Conservation (phyloP, 1,140 invertebrate genomes). For the Heliconius melpomene region DNA sequence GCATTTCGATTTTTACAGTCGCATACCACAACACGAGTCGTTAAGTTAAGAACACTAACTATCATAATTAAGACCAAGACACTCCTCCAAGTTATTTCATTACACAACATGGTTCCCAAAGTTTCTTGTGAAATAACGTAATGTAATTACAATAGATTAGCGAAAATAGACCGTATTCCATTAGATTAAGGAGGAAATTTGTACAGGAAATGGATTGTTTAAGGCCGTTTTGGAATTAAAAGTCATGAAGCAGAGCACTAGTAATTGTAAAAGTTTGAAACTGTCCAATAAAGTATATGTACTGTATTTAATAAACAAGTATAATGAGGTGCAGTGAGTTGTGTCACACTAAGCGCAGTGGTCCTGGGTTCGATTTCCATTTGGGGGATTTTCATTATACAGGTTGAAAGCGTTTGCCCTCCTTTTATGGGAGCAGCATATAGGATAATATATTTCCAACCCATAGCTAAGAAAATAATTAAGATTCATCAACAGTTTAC, state of each 20-base stretch:
- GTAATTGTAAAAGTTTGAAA: constrained; percentile 24
- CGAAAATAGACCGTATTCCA: not conserved
- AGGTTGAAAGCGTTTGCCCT: too few relatives aligned
- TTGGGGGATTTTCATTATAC: too few relatives aligned
- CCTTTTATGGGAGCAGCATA: too few relatives aligned
- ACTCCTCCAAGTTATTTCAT: constrained; percentile 20
- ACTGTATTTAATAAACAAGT: constrained; percentile 8
- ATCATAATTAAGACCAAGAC: constrained; percentile 22
- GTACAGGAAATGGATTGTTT: not conserved
- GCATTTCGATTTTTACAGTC: not conserved
- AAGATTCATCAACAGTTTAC: too few relatives aligned
- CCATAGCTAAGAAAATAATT: too few relatives aligned
- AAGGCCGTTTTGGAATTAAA: not conserved
- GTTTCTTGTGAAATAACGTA: constrained; percentile 8
- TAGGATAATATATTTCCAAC: too few relatives aligned
- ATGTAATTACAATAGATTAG: not conserved
- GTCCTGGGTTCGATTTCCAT: too few relatives aligned
- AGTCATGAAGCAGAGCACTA: not conserved
- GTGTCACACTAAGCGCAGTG: too few relatives aligned
- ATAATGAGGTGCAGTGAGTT: too few relatives aligned
- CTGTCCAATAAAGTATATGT: constrained; percentile 6
- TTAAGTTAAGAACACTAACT: constrained; percentile 14
- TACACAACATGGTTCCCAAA: constrained; percentile 14
- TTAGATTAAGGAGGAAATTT: not conserved
- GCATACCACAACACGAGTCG: constrained; percentile 12